Evolutionary conservation across 2,888 invertebrate genomes (phyloP).

Genomic region (Volucella inanis): DNA sequence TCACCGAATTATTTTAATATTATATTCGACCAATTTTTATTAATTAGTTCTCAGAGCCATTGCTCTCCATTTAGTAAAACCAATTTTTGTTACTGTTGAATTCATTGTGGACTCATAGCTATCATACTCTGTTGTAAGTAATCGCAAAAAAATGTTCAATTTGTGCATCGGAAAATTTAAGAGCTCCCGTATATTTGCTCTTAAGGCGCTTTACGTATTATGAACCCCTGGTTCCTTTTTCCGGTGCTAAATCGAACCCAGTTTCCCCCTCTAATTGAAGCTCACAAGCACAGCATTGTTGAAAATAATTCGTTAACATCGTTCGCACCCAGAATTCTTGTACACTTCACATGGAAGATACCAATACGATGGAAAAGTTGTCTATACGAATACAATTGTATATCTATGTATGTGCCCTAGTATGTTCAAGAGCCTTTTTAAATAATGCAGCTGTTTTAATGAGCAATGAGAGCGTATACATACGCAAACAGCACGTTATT

Average conservation of each 20-base stretch:
- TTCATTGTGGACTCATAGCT: background rate
- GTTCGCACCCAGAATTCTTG: slow-evolving; percentile 2
- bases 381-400: slow-evolving; percentile 5
- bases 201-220: background rate
- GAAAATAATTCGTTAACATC: slow-evolving; percentile 48
- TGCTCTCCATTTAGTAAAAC: background rate
- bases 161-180: background rate
- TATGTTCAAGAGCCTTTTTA: background rate
- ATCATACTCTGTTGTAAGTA: background rate
- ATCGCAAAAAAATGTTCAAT: slow-evolving; percentile 1
- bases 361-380: slow-evolving; percentile 3
- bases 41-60: too few species aligned
- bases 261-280: slow-evolving; percentile 36
- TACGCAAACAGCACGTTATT: slow-evolving; percentile 13
- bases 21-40: too few species aligned
- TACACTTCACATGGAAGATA: slow-evolving; percentile 3
- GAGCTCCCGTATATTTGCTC: background rate
- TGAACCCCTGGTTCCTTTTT: slow-evolving; percentile 4
- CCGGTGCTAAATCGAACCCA: slow-evolving; percentile 7
- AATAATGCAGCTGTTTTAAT: slow-evolving; percentile 49
- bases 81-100: background rate
- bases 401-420: background rate
- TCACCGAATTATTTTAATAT: too few species aligned
- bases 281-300: slow-evolving; percentile 47
- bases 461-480: slow-evolving; percentile 17